Conservation (phyloP, 1,140 invertebrate genomes). For the Drosophila varians region DNA sequence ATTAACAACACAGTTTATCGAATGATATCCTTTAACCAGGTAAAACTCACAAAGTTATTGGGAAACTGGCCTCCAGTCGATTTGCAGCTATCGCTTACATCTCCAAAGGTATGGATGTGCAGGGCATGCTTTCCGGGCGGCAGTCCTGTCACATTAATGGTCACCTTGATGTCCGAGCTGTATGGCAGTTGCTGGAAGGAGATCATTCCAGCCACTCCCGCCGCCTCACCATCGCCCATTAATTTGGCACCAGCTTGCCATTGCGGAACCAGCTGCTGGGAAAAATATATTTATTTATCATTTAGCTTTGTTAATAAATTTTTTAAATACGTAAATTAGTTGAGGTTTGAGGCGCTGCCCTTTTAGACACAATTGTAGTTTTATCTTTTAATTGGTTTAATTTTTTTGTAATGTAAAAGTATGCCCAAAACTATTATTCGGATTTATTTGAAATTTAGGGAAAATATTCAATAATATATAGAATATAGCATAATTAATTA, state of each 20-base stretch:
- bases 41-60: conserved; percentile 79
- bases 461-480: too few relatives aligned
- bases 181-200: conserved; percentile 75
- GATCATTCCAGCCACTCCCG: conserved; percentile 59
- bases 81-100: conserved; percentile 86
- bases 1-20: too few relatives aligned
- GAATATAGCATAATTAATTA: too few relatives aligned
- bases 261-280: conserved; percentile 49
- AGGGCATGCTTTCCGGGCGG: conserved; percentile 88
- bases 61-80: conserved; percentile 84
- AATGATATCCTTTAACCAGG: too few relatives aligned
- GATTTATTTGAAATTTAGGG: too few relatives aligned
- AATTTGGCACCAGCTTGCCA: conserved; percentile 73
- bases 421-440: too few relatives aligned
- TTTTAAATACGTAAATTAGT: too few relatives aligned
- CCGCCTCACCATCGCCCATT: conserved; percentile 58
- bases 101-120: conserved; percentile 90
- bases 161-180: conserved; percentile 84
- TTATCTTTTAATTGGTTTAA: too few relatives aligned
- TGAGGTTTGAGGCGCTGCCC: too few relatives aligned
- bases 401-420: too few relatives aligned
- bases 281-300: not conserved
- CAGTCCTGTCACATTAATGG: conserved; percentile 86
- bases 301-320: too few relatives aligned
- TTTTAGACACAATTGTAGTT: too few relatives aligned